Evolutionary conservation across 2,888 invertebrate genomes (phyloP), one percentile per base, ranked within the genome.

Genomic region (Parnassius smintheus): DNA sequence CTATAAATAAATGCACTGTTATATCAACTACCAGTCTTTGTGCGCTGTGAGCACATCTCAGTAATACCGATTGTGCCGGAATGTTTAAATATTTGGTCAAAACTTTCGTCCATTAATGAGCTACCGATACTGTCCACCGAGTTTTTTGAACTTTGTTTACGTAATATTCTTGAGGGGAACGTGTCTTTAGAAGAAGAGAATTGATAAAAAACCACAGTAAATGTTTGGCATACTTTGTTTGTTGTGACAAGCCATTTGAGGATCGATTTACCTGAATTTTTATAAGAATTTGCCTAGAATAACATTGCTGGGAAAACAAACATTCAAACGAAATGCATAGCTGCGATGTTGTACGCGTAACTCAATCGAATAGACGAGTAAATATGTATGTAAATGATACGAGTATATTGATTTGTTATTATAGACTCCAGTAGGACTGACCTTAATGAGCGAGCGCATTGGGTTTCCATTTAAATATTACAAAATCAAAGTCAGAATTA

Each of bases 101-200:
- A 89, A 89, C 88, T 90, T 89, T 90, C 87, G 69, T 83, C 86
- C 83, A 81, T 86, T 91, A 90, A 86, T 87, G 83, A 87, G 88
- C 90, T 91, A 87, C 91, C 87, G 87, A 85, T 86, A 85, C 80
- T 78, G 73, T 79, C 73, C 73, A 42, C 54, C 42, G 60, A 76
- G 76, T 78, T 83, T 83, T 83, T 82, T 82, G 72, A 80, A 80
- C 76, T 80, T 74, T 84, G 77, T 86, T 86, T 85, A 80, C 85
- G 81, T 81, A 85, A 86, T 83, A 75, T 68, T 74, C 68, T 66
- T 76, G 75, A 72, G 78, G 75, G 72, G 78, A 78, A 81, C 83
- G 78, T 80, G 80, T 80, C 82, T 85, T 82, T 79, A 77, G 72
- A 67, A 73, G 18, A 18, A 18, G 18, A 72, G 75, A 49, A 55